phyloP scores from a whole-genome alignment of 2,113 vertebrate genomes.

The Lepisosteus oculatus region DNA sequence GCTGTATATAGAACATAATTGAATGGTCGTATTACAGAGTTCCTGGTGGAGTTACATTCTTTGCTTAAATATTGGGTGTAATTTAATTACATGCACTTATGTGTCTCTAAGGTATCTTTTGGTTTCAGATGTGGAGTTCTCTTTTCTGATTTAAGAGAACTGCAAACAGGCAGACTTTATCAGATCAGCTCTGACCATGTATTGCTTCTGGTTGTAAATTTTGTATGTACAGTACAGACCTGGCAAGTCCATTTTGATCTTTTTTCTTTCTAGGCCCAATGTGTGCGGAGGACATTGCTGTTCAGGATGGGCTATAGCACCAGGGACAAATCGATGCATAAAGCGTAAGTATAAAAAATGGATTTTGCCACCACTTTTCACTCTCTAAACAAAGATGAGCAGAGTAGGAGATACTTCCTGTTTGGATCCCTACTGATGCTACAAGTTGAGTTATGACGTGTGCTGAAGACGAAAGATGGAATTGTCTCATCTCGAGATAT shows the following conservation, averaged over 20 bases:
- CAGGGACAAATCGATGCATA: slow-evolving; percentile 85
- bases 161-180: too few relatives aligned
- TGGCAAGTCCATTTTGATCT: slow-evolving; percentile 14
- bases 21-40: slow-evolving; percentile 26
- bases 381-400: too few relatives aligned
- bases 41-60: slow-evolving; percentile 48
- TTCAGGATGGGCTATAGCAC: slow-evolving; percentile 85
- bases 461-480: too few relatives aligned
- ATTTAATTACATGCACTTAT: slow-evolving; percentile 44
- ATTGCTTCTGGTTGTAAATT: slow-evolving; percentile 7
- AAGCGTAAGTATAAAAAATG: slow-evolving; percentile 79
- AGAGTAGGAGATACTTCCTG: too few relatives aligned
- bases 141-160: too few relatives aligned
- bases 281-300: slow-evolving; percentile 93
- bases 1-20: slow-evolving; percentile 26
- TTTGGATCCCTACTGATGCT: too few relatives aligned
- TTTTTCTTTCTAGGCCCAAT: slow-evolving; percentile 72
- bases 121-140: too few relatives aligned
- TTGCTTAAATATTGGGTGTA: slow-evolving; percentile 35
- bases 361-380: too few relatives aligned
- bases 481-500: too few relatives aligned
- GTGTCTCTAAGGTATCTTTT: slow-evolving; percentile 41
- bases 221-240: background rate
- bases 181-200: background rate
- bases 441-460: too few relatives aligned